Evolutionary conservation across 1,140 invertebrate species (phyloP).

Genomic region (Ectropis grisescens): DNA sequence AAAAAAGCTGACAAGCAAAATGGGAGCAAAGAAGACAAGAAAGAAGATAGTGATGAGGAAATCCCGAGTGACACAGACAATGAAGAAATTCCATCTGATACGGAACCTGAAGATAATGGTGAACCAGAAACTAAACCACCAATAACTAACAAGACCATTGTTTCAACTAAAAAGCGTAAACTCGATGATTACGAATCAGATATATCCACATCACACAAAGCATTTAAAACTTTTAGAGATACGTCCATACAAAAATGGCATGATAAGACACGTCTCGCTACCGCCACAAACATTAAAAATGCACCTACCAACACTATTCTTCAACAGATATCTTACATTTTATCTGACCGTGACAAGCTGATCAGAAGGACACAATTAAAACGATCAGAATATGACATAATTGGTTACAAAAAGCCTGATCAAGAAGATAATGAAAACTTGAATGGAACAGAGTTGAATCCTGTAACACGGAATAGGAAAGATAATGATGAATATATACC

Average conservation of each 20-base stretch:
- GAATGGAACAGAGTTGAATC: slow-evolving; percentile 26
- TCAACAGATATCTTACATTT: slow-evolving; percentile 89
- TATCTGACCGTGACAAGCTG: slow-evolving; percentile 83
- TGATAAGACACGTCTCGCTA: slow-evolving; percentile 85
- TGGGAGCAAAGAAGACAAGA: slow-evolving; percentile 21
- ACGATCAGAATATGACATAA: slow-evolving; percentile 79
- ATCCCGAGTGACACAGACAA: slow-evolving; percentile 71
- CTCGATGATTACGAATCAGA: slow-evolving; percentile 74
- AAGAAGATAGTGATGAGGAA: slow-evolving; percentile 70
- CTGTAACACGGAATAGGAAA: slow-evolving; percentile 40
- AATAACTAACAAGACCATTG: slow-evolving; percentile 11
- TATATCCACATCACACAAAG: slow-evolving; percentile 74
- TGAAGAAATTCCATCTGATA: slow-evolving; percentile 59
- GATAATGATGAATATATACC: slow-evolving; percentile 76
- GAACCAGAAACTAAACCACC: slow-evolving; percentile 4
- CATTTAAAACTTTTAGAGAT: slow-evolving; percentile 81
- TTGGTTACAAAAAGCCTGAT: slow-evolving; percentile 70
- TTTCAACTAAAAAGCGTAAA: slow-evolving; percentile 72
- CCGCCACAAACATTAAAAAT: slow-evolving; percentile 74
- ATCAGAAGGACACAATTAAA: slow-evolving; percentile 86
- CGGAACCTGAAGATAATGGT: slow-evolving; percentile 33
- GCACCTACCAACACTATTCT: slow-evolving; percentile 80
- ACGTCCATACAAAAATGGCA: slow-evolving; percentile 91
- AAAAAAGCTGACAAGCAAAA: slow-evolving; percentile 14
- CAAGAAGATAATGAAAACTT: slow-evolving; percentile 36